phyloP scores from a whole-genome alignment of 2,113 vertebrate genomes.

The Mirza zaza region DNA sequence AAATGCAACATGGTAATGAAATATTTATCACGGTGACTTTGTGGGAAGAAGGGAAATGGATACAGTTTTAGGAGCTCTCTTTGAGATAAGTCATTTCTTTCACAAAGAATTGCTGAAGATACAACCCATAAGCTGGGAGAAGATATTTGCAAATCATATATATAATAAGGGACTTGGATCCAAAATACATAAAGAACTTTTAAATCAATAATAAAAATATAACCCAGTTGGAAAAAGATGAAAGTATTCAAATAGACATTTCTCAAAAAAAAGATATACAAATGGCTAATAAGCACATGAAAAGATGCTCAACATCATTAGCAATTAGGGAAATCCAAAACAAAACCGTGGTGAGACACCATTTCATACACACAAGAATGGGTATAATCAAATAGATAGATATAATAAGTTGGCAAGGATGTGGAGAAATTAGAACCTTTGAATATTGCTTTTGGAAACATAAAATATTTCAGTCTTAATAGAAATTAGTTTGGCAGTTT shows the following conservation, averaged over 20 bases:
- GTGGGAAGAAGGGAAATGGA: background rate
- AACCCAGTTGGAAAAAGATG: background rate
- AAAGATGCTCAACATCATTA: background rate
- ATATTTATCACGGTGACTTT: background rate
- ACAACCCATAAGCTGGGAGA: background rate
- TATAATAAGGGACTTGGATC: background rate
- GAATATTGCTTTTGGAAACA: background rate
- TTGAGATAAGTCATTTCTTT: background rate
- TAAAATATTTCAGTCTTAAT: background rate
- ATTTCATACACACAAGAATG: background rate
- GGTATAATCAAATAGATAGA: background rate
- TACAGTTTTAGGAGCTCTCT: background rate
- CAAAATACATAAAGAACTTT: background rate
- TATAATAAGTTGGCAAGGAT: background rate
- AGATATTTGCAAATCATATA: background rate
- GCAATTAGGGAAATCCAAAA: background rate
- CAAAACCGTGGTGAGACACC: background rate
- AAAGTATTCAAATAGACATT: slow-evolving; percentile 4
- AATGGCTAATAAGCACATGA: background rate
- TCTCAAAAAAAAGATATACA: background rate
- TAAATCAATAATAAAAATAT: background rate
- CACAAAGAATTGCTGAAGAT: background rate
- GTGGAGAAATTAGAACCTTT: background rate
- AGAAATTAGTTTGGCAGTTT: background rate
- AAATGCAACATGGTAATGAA: background rate